Conservation (phyloP, 2,888 invertebrate species). For the Drosophila differens region DNA sequence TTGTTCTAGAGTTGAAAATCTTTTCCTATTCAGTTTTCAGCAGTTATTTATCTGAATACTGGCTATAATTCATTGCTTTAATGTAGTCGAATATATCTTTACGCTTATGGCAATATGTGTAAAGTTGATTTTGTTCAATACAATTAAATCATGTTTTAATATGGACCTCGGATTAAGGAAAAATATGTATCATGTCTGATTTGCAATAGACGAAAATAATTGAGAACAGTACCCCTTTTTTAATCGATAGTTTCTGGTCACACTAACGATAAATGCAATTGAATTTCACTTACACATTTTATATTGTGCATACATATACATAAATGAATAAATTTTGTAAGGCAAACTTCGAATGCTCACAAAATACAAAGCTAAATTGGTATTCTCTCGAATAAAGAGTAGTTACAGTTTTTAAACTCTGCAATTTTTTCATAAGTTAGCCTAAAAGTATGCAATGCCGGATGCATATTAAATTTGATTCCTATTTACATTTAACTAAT, state of each 20-base stretch:
- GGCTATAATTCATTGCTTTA: not conserved
- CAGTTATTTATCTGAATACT: not conserved
- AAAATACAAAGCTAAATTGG: not conserved
- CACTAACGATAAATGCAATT: not conserved
- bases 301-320: not conserved
- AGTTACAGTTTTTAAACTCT: no score
- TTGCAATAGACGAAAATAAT: not conserved
- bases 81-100: not conserved
- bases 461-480: not conserved
- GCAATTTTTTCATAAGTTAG: not conserved
- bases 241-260: constrained; percentile 3
- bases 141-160: not conserved
- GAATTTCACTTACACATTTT: not conserved
- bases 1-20: not conserved
- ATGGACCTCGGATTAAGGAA: not conserved
- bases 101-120: not conserved
- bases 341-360: not conserved
- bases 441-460: not conserved
- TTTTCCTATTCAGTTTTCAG: not conserved
- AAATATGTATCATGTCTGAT: not conserved
- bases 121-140: not conserved
- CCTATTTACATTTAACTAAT: no score
- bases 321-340: not conserved
- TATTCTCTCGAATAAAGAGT: not conserved
- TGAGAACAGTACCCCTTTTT: not conserved